These are phyloP conservation scores for Atethmia centrago DNA, from an alignment of 2,888 invertebrate species.

Conservation along the genomic window DNA sequence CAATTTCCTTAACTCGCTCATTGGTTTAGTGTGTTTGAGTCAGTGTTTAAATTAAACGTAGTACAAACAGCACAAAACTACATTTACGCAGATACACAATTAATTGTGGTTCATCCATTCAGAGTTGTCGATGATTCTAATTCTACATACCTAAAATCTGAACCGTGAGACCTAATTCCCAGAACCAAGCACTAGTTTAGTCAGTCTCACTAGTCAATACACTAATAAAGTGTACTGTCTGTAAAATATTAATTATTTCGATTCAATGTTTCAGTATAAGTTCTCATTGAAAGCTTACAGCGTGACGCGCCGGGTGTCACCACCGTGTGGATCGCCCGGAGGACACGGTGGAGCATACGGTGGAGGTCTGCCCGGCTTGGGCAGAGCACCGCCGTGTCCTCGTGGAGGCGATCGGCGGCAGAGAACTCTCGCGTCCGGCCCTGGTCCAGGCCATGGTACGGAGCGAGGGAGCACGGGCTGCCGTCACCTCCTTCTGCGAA, in stretches of 20 bases:
- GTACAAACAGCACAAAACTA: not conserved
- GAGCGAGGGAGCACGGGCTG: too few species aligned
- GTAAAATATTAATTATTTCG: constrained; percentile 1
- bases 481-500: too few species aligned
- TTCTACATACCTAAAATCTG: constrained; percentile 16
- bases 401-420: too few species aligned
- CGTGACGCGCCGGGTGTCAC: too few species aligned
- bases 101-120: not conserved
- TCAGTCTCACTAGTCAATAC: not conserved
- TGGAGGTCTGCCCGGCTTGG: too few species aligned
- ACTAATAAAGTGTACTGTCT: not conserved
- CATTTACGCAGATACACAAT: not conserved
- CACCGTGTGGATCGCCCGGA: too few species aligned
- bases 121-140: constrained; percentile 19
- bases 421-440: too few species aligned
- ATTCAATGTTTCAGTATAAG: not conserved
- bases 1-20: not conserved
- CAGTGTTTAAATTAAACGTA: not conserved
- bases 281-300: not conserved
- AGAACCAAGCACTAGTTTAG: constrained; percentile 11
- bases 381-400: too few species aligned
- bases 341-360: too few species aligned
- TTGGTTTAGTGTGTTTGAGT: not conserved
- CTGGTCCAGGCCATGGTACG: too few species aligned
- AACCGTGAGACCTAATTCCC: constrained; percentile 8